Conservation (phyloP, 2,797 vertebrate species). For the Onychomys leucogaster region DNA sequence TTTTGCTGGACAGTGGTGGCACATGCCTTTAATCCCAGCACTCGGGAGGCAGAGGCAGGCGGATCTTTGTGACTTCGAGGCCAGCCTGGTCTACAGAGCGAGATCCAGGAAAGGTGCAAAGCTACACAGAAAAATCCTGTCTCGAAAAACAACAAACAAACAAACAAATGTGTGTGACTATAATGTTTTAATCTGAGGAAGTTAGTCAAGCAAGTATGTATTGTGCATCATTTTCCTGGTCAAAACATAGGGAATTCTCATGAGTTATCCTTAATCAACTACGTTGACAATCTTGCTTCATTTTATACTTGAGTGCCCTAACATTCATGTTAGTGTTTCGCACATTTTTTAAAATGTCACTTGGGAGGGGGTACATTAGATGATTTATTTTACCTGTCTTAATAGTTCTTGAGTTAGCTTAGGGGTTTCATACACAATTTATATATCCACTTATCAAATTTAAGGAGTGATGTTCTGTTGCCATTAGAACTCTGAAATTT, state of each 20-base stretch:
- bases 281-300: neutral
- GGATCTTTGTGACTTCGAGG: no score
- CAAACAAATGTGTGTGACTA: neutral
- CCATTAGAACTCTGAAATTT: conserved; percentile 13
- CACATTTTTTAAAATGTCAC: neutral
- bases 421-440: neutral
- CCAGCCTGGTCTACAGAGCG: no score
- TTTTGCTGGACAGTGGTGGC: no score
- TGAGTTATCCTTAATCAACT: neutral
- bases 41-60: no score
- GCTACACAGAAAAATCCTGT: no score
- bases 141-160: no score
- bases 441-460: neutral
- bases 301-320: conserved; percentile 18
- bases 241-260: neutral
- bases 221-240: neutral
- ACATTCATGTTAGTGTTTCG: neutral
- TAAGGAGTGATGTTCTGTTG: conserved; percentile 26
- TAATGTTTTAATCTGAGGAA: neutral
- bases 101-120: no score
- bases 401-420: conserved; percentile 16
- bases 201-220: neutral
- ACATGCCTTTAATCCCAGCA: no score
- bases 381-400: neutral
- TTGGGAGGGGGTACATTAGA: neutral